Conservation (phyloP, 2,797 vertebrate species). For the Dryobates pubescens region DNA sequence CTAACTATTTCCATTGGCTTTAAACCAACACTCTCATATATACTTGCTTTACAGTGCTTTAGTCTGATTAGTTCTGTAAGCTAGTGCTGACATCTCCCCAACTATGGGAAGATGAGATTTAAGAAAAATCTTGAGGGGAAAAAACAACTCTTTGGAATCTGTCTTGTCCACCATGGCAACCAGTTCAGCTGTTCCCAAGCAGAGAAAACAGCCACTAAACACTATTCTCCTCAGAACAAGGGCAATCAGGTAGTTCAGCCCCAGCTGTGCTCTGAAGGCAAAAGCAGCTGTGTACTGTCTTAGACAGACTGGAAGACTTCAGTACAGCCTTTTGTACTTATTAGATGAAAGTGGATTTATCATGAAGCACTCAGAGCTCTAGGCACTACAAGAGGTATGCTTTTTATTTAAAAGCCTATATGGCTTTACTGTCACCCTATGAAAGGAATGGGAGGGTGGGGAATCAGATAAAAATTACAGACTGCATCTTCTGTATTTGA, state of each 20-base stretch:
- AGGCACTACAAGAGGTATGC: not conserved
- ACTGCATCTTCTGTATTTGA: not conserved
- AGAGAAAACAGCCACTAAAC: not conserved
- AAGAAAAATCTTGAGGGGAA: not conserved
- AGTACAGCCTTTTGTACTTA: not conserved
- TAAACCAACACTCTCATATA: not conserved
- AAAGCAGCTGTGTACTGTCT: not conserved
- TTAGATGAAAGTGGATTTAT: not conserved
- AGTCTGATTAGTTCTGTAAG: not conserved
- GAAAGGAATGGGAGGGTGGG: not conserved
- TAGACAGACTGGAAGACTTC: not conserved
- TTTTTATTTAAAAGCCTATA: not conserved
- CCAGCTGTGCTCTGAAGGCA: not conserved
- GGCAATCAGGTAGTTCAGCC: no score
- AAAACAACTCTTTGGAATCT: not conserved
- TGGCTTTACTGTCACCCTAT: not conserved
- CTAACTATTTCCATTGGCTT: not conserved
- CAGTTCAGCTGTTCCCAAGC: rapidly evolving
- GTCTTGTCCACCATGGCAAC: rapidly evolving
- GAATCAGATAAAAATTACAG: not conserved
- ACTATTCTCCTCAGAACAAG: not conserved
- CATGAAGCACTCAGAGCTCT: not conserved
- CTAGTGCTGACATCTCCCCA: not conserved
- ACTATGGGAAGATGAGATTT: rapidly evolving
- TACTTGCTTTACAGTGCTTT: not conserved